Evolutionary conservation across 2,888 invertebrate species (phyloP).

Genomic region (Resseliella maxima): DNA sequence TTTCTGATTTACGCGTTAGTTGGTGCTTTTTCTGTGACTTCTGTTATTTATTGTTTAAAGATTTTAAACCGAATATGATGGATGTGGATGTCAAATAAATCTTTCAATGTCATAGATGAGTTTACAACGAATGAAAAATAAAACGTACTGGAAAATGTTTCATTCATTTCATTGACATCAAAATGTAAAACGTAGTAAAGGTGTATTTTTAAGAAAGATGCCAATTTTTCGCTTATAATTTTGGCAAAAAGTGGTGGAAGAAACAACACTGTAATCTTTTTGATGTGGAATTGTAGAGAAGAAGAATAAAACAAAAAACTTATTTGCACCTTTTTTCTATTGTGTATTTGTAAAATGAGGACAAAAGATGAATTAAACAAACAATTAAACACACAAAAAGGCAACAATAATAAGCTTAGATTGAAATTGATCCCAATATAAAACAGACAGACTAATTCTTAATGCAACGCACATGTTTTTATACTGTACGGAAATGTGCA

Average conservation of each 20-base stretch:
- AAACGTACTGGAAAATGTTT: not conserved
- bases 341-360: not conserved
- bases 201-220: no score
- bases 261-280: no score
- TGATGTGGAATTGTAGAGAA: not conserved
- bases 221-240: not conserved
- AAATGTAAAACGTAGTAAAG: no score
- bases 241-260: not conserved
- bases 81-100: slow-evolving; percentile 16
- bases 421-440: slow-evolving; percentile 18
- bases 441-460: not conserved
- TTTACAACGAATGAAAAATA: no score
- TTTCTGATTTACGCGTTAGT: slow-evolving; percentile 11
- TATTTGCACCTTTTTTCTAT: slow-evolving; percentile 33
- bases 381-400: slow-evolving; percentile 53
- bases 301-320: slow-evolving; percentile 21
- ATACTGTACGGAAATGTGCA: not conserved
- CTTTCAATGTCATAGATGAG: not conserved
- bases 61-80: slow-evolving; percentile 30
- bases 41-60: slow-evolving; percentile 24
- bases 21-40: not conserved
- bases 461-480: not conserved
- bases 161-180: not conserved
- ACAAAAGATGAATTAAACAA: slow-evolving; percentile 53
- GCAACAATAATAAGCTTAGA: not conserved